These are phyloP conservation scores for Drosophila lacicola DNA, from an alignment of 2,888 invertebrate genomes.

Conservation along the genomic window DNA sequence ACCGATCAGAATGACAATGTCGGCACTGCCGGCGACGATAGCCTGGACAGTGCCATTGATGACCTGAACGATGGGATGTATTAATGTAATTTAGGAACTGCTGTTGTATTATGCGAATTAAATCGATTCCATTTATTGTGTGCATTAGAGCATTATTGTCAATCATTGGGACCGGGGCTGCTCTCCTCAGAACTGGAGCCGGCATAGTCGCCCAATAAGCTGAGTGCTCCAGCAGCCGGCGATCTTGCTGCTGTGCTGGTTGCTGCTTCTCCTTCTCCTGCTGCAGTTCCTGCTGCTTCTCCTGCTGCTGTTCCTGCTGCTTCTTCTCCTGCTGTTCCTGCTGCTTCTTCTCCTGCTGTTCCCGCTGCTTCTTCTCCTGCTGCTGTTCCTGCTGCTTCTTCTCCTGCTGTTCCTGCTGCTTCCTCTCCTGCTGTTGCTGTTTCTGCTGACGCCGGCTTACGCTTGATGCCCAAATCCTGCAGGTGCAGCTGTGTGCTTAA, in stretches of 20 bases:
- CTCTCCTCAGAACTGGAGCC: slow-evolving; percentile 62
- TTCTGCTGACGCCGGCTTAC: slow-evolving; percentile 42
- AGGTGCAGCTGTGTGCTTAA: slow-evolving; percentile 81
- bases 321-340: neutral
- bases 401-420: neutral
- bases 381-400: neutral
- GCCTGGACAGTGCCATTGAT: slow-evolving; percentile 24
- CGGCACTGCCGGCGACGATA: slow-evolving; percentile 13
- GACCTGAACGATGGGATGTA: slow-evolving; percentile 52
- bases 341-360: neutral
- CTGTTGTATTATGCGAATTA: slow-evolving; percentile 20
- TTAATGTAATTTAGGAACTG: slow-evolving; percentile 9
- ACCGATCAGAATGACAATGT: slow-evolving; percentile 15
- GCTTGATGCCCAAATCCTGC: slow-evolving; percentile 82
- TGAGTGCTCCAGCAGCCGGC: slow-evolving; percentile 8
- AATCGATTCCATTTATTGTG: slow-evolving; percentile 11
- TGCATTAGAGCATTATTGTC: neutral
- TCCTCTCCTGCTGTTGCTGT: neutral
- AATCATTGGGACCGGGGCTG: slow-evolving; percentile 45
- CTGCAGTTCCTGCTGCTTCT: neutral
- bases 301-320: neutral
- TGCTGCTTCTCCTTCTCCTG: neutral
- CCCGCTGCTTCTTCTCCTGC: neutral
- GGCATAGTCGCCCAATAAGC: slow-evolving; percentile 74
- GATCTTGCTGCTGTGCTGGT: neutral